Conservation (phyloP, 1,140 invertebrate genomes). For the Cardiocondyla obscurior region DNA sequence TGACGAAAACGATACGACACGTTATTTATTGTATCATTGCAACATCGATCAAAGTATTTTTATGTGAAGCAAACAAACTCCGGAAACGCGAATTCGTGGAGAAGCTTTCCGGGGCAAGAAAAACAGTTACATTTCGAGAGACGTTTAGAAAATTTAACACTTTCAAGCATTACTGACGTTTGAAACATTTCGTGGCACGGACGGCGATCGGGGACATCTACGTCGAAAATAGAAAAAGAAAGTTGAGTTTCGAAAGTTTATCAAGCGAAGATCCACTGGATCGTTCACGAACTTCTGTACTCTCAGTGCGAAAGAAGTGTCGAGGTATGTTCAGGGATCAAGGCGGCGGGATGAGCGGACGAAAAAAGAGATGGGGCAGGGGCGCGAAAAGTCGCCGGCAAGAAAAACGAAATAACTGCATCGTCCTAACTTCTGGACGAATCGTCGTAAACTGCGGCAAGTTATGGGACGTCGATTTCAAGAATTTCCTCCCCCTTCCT, state of each 20-base stretch:
- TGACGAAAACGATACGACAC: background rate
- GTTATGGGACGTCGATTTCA: slow-evolving; percentile 43
- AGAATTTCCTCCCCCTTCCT: slow-evolving; percentile 38
- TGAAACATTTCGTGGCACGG: slow-evolving; percentile 24
- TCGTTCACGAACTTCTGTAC: slow-evolving; percentile 37
- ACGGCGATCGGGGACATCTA: background rate
- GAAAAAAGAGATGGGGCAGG: background rate
- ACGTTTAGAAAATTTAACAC: slow-evolving; percentile 43
- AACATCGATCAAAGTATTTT: background rate
- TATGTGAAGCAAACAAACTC: background rate
- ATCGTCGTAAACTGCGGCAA: slow-evolving; percentile 46
- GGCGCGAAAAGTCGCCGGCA: slow-evolving; percentile 14
- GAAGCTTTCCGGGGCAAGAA: background rate
- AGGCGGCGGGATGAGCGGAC: background rate
- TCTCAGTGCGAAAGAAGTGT: background rate
- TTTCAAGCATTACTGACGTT: slow-evolving; percentile 15
- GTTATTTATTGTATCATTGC: background rate
- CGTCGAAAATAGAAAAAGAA: slow-evolving; percentile 39
- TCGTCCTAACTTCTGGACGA: slow-evolving; percentile 49
- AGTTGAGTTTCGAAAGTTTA: slow-evolving; percentile 55
- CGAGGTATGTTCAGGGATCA: slow-evolving; percentile 25
- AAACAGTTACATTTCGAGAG: slow-evolving; percentile 7
- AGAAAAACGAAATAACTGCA: slow-evolving; percentile 63
- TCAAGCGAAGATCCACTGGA: slow-evolving; percentile 34
- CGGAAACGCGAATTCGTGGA: too few relatives aligned